phyloP scores from a whole-genome alignment of 2,888 invertebrate genomes.

The Bedellia somnulentella region DNA sequence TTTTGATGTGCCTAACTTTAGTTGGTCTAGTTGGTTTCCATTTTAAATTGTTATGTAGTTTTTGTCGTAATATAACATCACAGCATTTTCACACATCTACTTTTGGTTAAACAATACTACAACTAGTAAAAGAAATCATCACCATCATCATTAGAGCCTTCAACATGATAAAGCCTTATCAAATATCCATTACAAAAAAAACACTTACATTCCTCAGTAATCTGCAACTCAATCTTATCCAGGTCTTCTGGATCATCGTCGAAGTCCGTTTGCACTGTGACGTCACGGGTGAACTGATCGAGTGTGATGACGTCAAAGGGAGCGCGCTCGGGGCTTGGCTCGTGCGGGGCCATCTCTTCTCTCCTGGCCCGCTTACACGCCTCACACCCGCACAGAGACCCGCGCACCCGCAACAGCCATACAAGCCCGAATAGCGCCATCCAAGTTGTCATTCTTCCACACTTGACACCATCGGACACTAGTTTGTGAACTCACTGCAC shows the following conservation, averaged over 20 bases:
- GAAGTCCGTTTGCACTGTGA: constrained; percentile 54
- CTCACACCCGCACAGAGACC: constrained; percentile 75
- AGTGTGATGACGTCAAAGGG: constrained; percentile 47
- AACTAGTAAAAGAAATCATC: too few species aligned
- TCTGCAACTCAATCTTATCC: constrained; percentile 49
- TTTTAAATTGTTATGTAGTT: too few species aligned
- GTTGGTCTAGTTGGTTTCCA: too few species aligned
- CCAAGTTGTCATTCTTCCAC: constrained; percentile 60
- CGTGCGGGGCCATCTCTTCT: constrained; percentile 23
- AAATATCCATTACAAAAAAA: too few species aligned
- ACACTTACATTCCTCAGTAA: constrained; percentile 47
- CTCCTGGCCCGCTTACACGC: constrained; percentile 64
- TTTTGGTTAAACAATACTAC: too few species aligned
- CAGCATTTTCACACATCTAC: too few species aligned
- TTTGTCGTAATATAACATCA: too few species aligned
- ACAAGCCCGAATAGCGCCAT: constrained; percentile 88
- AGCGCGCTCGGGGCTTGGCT: constrained; percentile 29
- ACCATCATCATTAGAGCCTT: too few species aligned
- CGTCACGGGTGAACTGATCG: constrained; percentile 49
- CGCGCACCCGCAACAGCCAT: constrained; percentile 80
- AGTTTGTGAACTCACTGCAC: not conserved
- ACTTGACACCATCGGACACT: constrained; percentile 30
- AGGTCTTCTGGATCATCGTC: constrained; percentile 31
- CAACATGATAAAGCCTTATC: too few species aligned
- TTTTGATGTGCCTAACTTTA: too few species aligned